Evolutionary conservation across 1,140 invertebrate species (phyloP), one percentile per base, ranked within the genome.

Genomic region (Pogonomyrmex californicus): DNA sequence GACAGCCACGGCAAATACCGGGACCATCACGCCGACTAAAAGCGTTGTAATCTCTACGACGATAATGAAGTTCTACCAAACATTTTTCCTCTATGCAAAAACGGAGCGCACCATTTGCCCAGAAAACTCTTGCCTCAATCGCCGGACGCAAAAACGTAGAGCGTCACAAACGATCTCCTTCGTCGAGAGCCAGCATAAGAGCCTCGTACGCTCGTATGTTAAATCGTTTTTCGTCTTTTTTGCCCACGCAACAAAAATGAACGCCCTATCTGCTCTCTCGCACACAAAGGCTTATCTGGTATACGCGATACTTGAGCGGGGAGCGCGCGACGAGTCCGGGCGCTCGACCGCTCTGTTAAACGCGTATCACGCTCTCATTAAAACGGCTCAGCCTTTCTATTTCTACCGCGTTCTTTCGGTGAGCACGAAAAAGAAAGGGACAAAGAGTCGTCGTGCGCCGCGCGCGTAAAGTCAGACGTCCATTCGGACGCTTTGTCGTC

Each of bases 111-210:
- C 78, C 68, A 82, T 73, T 68, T 60, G 79, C 30, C 54, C 54
- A 73, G 79, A 83, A 83, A 83, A 83, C 68, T 83, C 79, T 12
- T 66, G 51, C 66, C 38, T 60, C 33, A 73, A 75, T 83, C 79
- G 79, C 38, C 4, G 78, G 30, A 23, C 7, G 79, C 66, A 83
- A 83, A 83, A 83, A 73, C 79, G 51, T n/a, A 33, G 23, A 83
- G 68, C 68, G 79, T 83, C 68, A 73, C 54, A 73, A 75, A 73
- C 79, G 68, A 83, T 73, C 66, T 83, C 79, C 79, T 83, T 83
- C 79, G 68, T 14, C 38, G 66, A 81, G 62, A 68, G 51, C 79
- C 12, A 12, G 54, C 68, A 30, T 73, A 82, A 82, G 79, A 82
- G 79, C 79, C 79, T 73, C 68, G 23, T 41, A 47, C 54, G 30